Conservation (phyloP, 2,888 invertebrate genomes). For the Anagyrus pseudococci region DNA sequence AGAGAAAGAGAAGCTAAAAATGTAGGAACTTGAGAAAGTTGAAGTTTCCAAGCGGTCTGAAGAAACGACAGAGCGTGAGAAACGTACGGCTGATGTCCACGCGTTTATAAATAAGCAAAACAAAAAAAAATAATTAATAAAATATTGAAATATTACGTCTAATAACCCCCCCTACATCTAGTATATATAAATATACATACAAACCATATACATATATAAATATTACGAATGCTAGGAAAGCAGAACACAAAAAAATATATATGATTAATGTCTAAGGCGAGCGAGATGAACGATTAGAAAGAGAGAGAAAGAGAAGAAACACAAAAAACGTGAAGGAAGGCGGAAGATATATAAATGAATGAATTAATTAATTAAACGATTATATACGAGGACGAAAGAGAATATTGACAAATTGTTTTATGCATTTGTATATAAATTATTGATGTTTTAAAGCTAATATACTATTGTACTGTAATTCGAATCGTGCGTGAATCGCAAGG, state of each 20-base stretch:
- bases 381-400: conserved; percentile 47
- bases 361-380: conserved; percentile 45
- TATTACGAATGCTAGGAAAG: conserved; percentile 41
- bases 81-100: conserved; percentile 52
- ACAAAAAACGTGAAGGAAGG: too few relatives aligned
- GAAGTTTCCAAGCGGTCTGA: conserved; percentile 26
- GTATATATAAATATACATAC: conserved; percentile 45
- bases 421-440: conserved; percentile 62
- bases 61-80: conserved; percentile 40
- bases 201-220: conserved; percentile 47
- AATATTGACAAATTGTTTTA: conserved; percentile 58
- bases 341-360: too few relatives aligned
- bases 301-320: too few relatives aligned
- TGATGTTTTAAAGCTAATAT: conserved; percentile 59
- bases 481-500: conserved; percentile 44
- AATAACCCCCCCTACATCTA: conserved; percentile 49
- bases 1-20: too few relatives aligned
- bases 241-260: conserved; percentile 39
- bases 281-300: conserved; percentile 13
- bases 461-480: conserved; percentile 54
- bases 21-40: too few relatives aligned
- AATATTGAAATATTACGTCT: conserved; percentile 52
- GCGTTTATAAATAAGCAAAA: conserved; percentile 57
- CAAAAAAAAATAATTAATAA: conserved; percentile 49
- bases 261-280: conserved; percentile 44